These are phyloP conservation scores for Lutjanus campechanus DNA, from an alignment of 2,797 vertebrate species.

Conservation along the genomic window DNA sequence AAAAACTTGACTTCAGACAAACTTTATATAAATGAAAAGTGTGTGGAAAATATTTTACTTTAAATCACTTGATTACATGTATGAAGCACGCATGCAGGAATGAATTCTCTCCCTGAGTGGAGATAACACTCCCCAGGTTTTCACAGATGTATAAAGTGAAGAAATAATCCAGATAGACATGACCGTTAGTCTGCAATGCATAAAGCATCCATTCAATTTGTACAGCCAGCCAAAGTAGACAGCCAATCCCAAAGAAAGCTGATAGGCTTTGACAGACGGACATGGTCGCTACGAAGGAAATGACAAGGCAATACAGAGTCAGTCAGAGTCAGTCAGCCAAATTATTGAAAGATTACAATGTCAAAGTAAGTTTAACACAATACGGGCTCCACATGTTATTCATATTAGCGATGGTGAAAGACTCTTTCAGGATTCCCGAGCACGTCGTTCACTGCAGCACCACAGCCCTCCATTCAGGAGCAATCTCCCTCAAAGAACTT, in stretches of 20 bases:
- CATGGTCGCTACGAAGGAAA: conserved; percentile 41
- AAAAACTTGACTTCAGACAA: conserved; percentile 38
- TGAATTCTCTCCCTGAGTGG: conserved; percentile 1
- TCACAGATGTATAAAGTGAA: conserved; percentile 32
- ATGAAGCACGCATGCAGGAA: background rate
- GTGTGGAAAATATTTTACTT: conserved; percentile 16
- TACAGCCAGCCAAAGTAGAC: conserved; percentile 54
- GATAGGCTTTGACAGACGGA: conserved; percentile 64
- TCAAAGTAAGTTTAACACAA: conserved; percentile 62
- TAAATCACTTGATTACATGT: conserved; percentile 32
- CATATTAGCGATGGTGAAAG: conserved; percentile 36
- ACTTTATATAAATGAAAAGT: conserved; percentile 49
- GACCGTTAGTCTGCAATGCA: conserved; percentile 39
- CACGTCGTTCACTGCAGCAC: conserved; percentile 22
- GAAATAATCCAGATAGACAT: conserved; percentile 57
- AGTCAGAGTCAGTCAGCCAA: conserved; percentile 65
- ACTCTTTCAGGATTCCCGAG: conserved; percentile 28
- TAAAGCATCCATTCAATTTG: conserved; percentile 64
- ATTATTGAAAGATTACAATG: conserved; percentile 71
- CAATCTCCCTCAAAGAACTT: conserved; percentile 21
- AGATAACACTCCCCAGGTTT: conserved; percentile 35
- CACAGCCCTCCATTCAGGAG: background rate
- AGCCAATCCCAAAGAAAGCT: conserved; percentile 49
- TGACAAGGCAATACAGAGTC: conserved; percentile 57
- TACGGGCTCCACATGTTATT: conserved; percentile 48